Evolutionary conservation across 2,113 vertebrate genomes (phyloP), one percentile per base, ranked within the genome.

Genomic region (Oncorhynchus kisutch): DNA sequence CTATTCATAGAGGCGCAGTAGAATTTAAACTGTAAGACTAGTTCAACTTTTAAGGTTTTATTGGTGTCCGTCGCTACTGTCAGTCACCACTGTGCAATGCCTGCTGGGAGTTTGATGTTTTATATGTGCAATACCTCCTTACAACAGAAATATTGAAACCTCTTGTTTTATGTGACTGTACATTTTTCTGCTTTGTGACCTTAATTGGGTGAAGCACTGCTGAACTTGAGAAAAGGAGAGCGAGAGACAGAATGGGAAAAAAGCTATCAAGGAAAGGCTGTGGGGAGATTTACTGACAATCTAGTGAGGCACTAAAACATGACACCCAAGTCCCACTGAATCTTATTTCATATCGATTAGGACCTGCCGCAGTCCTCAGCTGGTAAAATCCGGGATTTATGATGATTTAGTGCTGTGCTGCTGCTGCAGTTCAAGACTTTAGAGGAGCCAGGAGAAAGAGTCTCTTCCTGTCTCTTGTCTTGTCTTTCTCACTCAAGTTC

Each of bases 291-390:
- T 81, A 81, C 70, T 73, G 79, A 78, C 76, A 74, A 75, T 76
- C 65, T 81, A 68, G 71, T 31, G 31, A 70, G 70, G 76, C 79
- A 71, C 76, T 78, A 78, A 76, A 76, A 81, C 78, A 79, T 73
- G 80, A 76, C 80, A 74, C 71, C 68, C 75, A 54, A 75, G 72
- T 77, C 71, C 75, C 65, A 76, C 67, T 60, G 78, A 78, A 76
- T 84, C 79, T 78, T 78, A 70, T 84, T 81, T 79, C 73, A 57
- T 84, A 78, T 84, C 77, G 82, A 84, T 84, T 78, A 84, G 70
- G 51, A 60, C 73, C 72, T 66, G 79, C 75, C 60, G 34, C 71
- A 70, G 48, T 59, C 65, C 76, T 51, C 75, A 51, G 48, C 79
- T 72, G 31, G 31, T 67, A 8, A 72, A 70, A 31, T 60, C 51